These are phyloP conservation scores for Trinectes maculatus DNA, from an alignment of 2,113 vertebrate genomes.

Conservation along the genomic window DNA sequence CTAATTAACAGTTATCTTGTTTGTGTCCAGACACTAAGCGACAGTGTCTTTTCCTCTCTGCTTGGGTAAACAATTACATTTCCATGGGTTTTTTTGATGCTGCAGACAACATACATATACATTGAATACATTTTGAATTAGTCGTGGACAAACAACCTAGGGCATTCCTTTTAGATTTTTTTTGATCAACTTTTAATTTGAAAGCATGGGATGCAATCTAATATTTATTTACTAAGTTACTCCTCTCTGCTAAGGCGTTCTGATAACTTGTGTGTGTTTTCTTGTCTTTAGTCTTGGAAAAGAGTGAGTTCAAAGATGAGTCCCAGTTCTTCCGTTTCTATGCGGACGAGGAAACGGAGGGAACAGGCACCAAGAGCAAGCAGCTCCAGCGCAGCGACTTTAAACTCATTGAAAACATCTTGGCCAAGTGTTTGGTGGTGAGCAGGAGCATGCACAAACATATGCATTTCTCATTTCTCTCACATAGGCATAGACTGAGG, in stretches of 20 bases:
- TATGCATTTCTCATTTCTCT: neutral
- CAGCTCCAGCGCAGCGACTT: slow-evolving; percentile 93
- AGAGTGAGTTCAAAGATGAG: slow-evolving; percentile 98
- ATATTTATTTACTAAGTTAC: neutral
- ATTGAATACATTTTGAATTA: too few species aligned
- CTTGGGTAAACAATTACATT: neutral
- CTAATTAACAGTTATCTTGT: slow-evolving; percentile 54
- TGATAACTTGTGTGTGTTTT: slow-evolving; percentile 15
- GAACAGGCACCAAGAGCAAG: slow-evolving; percentile 91
- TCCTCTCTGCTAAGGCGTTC: neutral
- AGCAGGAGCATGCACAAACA: slow-evolving; percentile 49
- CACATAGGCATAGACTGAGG: neutral
- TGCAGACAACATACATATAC: too few species aligned
- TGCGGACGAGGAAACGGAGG: slow-evolving; percentile 96
- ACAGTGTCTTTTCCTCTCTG: slow-evolving; percentile 21
- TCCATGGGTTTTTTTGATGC: slow-evolving; percentile 26
- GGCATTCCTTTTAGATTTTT: too few species aligned
- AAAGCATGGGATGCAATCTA: neutral
- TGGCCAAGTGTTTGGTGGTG: slow-evolving; percentile 94
- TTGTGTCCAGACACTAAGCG: slow-evolving; percentile 33
- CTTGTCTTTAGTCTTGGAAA: slow-evolving; percentile 90
- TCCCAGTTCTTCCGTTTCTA: slow-evolving; percentile 98
- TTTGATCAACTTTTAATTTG: neutral
- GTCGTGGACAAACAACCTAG: too few species aligned
- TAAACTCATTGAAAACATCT: slow-evolving; percentile 94